Evolutionary conservation across 2,888 invertebrate genomes (phyloP).

Genomic region (Metopia argyrocephala): DNA sequence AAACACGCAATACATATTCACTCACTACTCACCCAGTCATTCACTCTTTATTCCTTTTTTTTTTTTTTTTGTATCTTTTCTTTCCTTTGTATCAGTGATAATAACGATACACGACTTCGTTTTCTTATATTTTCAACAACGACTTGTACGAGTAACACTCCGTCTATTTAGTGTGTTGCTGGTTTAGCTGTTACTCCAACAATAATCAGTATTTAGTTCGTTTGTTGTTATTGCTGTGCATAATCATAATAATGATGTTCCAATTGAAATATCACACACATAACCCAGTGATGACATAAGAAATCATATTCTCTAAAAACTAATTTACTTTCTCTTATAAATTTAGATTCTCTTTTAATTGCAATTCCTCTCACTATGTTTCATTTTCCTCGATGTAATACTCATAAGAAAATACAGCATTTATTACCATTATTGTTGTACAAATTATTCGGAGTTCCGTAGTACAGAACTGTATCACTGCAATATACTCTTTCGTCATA

Average conservation of each 20-base stretch:
- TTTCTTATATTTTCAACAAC: constrained; percentile 66
- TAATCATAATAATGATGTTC: constrained; percentile 57
- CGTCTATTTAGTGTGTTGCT: constrained; percentile 35
- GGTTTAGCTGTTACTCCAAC: constrained; percentile 53
- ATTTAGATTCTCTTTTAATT: too few species aligned
- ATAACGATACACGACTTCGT: constrained; percentile 16
- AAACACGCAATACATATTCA: constrained; percentile 63
- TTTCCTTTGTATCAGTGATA: background rate
- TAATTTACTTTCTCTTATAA: background rate
- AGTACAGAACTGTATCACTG: background rate
- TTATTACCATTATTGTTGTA: background rate
- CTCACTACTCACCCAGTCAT: constrained; percentile 45
- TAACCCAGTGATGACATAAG: constrained; percentile 60
- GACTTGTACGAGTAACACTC: constrained; percentile 33
- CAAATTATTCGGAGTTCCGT: constrained; percentile 39
- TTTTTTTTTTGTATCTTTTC: too few species aligned
- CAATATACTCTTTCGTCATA: constrained; percentile 12
- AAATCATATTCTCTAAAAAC: constrained; percentile 26
- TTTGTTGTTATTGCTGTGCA: too few species aligned
- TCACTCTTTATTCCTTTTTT: background rate
- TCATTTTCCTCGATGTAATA: constrained; percentile 6
- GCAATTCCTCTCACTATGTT: constrained; percentile 32
- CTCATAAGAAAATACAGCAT: constrained; percentile 9
- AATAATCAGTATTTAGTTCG: constrained; percentile 3
- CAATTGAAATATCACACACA: constrained; percentile 59